Conservation (phyloP, 2,888 invertebrate species). For the Neuroscelio doddi region DNA sequence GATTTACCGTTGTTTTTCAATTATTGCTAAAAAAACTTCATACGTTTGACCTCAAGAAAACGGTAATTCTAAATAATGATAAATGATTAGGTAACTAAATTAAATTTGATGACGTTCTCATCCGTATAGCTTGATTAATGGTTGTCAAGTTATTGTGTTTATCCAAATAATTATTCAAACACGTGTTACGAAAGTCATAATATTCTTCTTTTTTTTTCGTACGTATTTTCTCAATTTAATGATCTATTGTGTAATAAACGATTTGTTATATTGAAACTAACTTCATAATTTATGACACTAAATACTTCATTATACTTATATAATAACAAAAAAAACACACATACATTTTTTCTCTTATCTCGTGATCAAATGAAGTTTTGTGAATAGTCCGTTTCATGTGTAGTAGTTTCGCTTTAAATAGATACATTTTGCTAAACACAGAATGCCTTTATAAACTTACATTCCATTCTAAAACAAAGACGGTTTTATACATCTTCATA, state of each 20-base stretch:
- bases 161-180: constrained; percentile 40
- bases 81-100: constrained; percentile 70
- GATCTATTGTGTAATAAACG: constrained; percentile 24
- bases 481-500: constrained; percentile 26
- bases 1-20: no score
- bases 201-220: constrained; percentile 26
- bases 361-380: no score
- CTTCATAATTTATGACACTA: background rate
- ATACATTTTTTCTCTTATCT: no score
- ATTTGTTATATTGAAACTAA: constrained; percentile 7
- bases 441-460: constrained; percentile 35
- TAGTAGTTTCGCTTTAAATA: constrained; percentile 10
- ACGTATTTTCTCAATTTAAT: constrained; percentile 31
- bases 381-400: no score
- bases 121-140: constrained; percentile 66
- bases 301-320: no score
- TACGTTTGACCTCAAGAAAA: constrained; percentile 11
- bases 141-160: constrained; percentile 37
- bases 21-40: background rate
- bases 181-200: constrained; percentile 40
- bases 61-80: constrained; percentile 66
- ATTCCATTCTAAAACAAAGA: constrained; percentile 38
- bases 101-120: constrained; percentile 65
- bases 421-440: constrained; percentile 16
- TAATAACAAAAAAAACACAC: no score